Base-by-base conservation (phyloP, 2,888 invertebrate species). In the Ophonus ardosiacus region DNA sequence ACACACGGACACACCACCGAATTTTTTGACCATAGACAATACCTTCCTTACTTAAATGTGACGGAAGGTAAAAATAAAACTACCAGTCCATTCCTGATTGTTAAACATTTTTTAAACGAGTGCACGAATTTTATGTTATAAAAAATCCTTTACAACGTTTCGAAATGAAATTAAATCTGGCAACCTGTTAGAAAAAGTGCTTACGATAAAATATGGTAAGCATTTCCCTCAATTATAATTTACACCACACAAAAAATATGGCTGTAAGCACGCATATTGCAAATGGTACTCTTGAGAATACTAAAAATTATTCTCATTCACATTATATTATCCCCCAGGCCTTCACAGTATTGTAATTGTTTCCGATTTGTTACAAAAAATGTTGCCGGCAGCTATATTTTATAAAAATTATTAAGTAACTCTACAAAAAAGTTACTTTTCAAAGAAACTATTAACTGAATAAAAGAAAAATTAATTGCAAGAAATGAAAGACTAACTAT, bases 291-390 rank as follows among this genome's bases (percentile, higher is more conserved):
- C 61, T 21, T 17, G 61, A 2, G 18, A 7, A 8, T 18, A 61
- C 7, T 61, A 59, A 59, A 59, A 59, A 17, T 61, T 17, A 18
- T 10, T 1, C 21, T 7, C 57, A 7, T 59, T 17, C 15, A 18
- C 17, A 24, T 13, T 51, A 51, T 13, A 18, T 61, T 61, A 0
- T 10, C 61, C 61, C 18, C 10, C 2, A 18, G 61, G 18, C 21
- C 4, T 61, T 17, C 21, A 21, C 10, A 61, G 10, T 8, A 18
- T 21, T 8, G 61, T 61, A 61, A 61, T 18, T 17, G 21, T 61
- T 61, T 61, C 61, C 65, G 38, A 65, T 65, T 65, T 65, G 38
- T 65, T 31, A 13, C 3, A 65, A 65, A 65, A 65, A 61, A 61
- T 8, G 31, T 31, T 31, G 0, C 65, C 65, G 24, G 0, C 8